Evolutionary conservation across 2,797 vertebrate genomes (phyloP), one percentile per base, ranked within the genome.

Genomic region (Enteromius afrohamiltoni): DNA sequence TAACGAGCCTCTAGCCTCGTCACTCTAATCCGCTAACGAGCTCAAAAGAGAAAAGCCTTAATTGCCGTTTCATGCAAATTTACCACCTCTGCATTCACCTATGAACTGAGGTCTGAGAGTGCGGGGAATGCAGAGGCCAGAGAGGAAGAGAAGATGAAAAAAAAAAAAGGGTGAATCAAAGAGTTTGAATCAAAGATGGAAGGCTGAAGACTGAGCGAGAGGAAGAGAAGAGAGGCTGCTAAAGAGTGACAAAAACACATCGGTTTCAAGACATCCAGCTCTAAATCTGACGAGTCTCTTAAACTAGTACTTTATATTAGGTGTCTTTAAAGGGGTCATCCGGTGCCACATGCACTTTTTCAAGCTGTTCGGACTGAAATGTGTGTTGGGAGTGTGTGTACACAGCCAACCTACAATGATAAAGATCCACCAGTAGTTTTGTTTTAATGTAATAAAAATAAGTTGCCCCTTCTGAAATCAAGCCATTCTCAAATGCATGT

Each of bases 51-150:
- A 93, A 88, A 90, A 90, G 92, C 88, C 85, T 89, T 93, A 93
- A 94, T 94, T 92, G 93, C 88, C 86, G 81, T 87, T 90, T 92
- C 84, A 93, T 93, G 92, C 88, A 93, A 93, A 94, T 93, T n/a
- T 89, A 85, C 85, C 87, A 71, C 84, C 79, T 79, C 78, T 86
- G 60, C 14, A 79, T 83, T 34, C 80, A 85, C 88, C 89, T 90
- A 86, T 85, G 85, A 85, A 80, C 82, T 40, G 19, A 71, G 85
- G 83, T 76, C 79, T 79, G 45, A 34, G 84, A 86, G 89, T 85
- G 83, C 73, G 85, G 76, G 65, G 80, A 80, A 69, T 3, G 58
- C 47, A 31, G 37, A 31, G 79, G 77, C 58, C 62, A 74, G 64
- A 1, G 29, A 70, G 29, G 40, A 42, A 69, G 29, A 65, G 78